These are phyloP conservation scores for Belonocnema kinseyi DNA, from an alignment of 1,140 invertebrate species.

Conservation along the genomic window DNA sequence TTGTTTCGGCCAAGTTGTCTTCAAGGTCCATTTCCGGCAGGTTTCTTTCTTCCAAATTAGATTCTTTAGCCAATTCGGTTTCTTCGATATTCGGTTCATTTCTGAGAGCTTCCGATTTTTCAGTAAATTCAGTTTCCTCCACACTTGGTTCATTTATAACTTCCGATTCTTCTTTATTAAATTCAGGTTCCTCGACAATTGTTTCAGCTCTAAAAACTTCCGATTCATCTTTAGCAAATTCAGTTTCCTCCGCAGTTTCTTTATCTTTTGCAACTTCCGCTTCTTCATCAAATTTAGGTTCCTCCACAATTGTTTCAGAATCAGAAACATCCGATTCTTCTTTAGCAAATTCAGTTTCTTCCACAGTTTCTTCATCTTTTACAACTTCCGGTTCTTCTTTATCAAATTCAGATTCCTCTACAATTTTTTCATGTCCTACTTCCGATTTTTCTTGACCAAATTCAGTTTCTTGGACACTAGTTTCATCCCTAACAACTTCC, in stretches of 20 bases:
- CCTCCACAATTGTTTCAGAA: not conserved
- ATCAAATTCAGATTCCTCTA: conserved; percentile 10
- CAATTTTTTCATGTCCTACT: not conserved
- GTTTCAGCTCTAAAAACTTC: not conserved
- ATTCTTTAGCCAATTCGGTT: conserved; percentile 1
- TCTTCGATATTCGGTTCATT: no score
- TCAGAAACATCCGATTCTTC: not conserved
- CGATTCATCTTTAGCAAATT: conserved; percentile 36
- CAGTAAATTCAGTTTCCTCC: not conserved
- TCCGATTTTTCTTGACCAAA: not conserved
- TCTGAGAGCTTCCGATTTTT: not conserved
- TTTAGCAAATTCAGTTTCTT: not conserved
- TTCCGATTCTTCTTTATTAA: not conserved
- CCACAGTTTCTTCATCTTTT: no score
- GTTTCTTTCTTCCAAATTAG: not conserved
- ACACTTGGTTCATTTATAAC: not conserved
- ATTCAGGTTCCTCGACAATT: not conserved
- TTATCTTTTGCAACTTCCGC: not conserved
- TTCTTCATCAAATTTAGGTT: not conserved
- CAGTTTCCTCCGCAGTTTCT: not conserved
- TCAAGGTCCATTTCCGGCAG: not conserved
- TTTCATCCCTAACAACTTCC: no score
- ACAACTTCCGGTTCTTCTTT: not conserved
- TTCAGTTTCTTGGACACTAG: no score
- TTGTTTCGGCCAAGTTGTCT: conserved; percentile 35